These are phyloP conservation scores for Venturia canescens DNA, from an alignment of 1,140 invertebrate species.

Conservation along the genomic window DNA sequence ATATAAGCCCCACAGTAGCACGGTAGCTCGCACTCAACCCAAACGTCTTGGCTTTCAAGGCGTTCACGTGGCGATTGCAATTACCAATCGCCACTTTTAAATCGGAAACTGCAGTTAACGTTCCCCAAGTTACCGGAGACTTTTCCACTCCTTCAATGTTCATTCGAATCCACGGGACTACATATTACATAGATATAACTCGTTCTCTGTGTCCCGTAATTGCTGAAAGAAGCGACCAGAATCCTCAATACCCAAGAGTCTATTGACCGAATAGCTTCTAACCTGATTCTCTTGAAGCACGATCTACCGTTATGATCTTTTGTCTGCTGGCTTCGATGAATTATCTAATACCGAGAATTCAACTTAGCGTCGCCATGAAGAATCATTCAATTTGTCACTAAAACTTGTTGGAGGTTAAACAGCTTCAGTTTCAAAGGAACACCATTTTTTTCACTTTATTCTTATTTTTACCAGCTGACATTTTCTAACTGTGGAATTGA, in stretches of 20 bases:
- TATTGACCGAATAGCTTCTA: constrained; percentile 33
- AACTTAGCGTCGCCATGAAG: not conserved
- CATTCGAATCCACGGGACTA: constrained; percentile 21
- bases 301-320: constrained; percentile 5
- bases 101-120: constrained; percentile 47
- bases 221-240: constrained; percentile 34
- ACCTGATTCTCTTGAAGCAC: constrained; percentile 16
- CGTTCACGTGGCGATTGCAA: constrained; percentile 36
- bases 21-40: not conserved
- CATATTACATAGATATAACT: constrained; percentile 12
- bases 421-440: too few relatives aligned
- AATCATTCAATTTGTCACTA: not conserved
- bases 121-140: constrained; percentile 39
- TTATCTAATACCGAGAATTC: not conserved
- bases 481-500: too few relatives aligned
- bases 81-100: constrained; percentile 47
- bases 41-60: constrained; percentile 12
- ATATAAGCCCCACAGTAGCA: not conserved
- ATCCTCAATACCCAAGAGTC: constrained; percentile 11
- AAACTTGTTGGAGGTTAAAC: too few relatives aligned
- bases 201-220: constrained; percentile 19
- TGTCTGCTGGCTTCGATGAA: not conserved
- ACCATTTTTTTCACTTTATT: too few relatives aligned
- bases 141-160: constrained; percentile 37
- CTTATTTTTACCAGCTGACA: too few relatives aligned